phyloP scores from a whole-genome alignment of 2,113 vertebrate species.

The Odocoileus virginianus region DNA sequence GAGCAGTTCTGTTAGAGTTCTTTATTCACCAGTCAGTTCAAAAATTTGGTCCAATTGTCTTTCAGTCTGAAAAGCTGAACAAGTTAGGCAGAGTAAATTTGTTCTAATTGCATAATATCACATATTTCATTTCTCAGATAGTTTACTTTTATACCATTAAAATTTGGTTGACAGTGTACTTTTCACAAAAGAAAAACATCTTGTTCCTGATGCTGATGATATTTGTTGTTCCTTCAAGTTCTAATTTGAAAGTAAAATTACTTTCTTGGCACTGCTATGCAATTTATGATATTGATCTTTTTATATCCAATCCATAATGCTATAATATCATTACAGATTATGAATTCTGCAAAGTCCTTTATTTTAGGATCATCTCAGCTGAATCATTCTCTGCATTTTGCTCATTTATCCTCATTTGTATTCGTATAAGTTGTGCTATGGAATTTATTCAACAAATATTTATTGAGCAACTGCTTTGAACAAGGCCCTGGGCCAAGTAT shows the following conservation, averaged over 20 bases:
- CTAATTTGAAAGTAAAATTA: constrained; percentile 65
- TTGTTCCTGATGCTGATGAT: constrained; percentile 45
- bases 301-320: constrained; percentile 40
- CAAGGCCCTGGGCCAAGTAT: neutral
- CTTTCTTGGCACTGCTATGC: constrained; percentile 37
- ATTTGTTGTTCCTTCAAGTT: constrained; percentile 61
- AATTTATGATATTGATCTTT: constrained; percentile 57
- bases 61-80: neutral
- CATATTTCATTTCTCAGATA: constrained; percentile 39
- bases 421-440: neutral
- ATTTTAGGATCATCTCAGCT: constrained; percentile 24
- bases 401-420: constrained; percentile 16
- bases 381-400: constrained; percentile 41
- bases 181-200: constrained; percentile 53
- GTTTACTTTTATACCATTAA: constrained; percentile 41
- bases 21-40: constrained; percentile 14
- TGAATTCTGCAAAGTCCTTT: constrained; percentile 2
- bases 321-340: neutral
- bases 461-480: neutral
- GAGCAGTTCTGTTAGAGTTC: neutral
- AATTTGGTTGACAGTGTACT: constrained; percentile 25
- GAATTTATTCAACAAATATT: constrained; percentile 36
- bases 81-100: neutral
- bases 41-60: neutral
- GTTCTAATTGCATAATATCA: neutral